phyloP scores from a whole-genome alignment of 2,113 vertebrate species.

The Arenaria interpres region DNA sequence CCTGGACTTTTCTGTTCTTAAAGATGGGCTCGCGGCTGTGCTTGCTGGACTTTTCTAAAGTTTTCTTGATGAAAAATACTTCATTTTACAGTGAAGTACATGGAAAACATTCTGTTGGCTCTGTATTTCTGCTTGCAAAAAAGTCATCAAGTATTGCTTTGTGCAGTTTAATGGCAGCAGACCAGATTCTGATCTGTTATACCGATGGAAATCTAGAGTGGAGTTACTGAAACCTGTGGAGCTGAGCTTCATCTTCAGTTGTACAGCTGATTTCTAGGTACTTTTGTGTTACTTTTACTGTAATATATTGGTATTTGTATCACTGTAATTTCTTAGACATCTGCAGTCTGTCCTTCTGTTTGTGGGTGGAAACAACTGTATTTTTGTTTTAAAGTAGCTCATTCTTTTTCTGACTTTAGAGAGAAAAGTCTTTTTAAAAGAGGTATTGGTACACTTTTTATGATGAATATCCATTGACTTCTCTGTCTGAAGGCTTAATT shows the following conservation, averaged over 20 bases:
- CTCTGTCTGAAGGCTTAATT: background rate
- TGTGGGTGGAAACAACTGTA: background rate
- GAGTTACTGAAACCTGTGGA: background rate
- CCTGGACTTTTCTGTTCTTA: background rate
- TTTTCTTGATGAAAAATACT: background rate
- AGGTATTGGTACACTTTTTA: background rate
- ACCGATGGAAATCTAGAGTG: background rate
- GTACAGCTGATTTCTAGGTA: background rate
- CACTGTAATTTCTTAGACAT: background rate
- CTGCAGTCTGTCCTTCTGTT: background rate
- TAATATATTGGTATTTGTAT: background rate
- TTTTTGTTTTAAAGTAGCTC: background rate
- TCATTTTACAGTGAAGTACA: background rate
- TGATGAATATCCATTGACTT: background rate
- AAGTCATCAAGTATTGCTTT: background rate
- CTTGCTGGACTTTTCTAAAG: background rate
- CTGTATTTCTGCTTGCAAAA: background rate
- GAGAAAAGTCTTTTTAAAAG: background rate
- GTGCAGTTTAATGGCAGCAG: background rate
- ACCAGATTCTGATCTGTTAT: background rate
- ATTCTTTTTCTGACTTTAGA: background rate
- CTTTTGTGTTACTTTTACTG: background rate
- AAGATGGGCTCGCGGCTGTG: background rate
- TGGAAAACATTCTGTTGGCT: background rate
- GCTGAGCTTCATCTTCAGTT: background rate